Evolutionary conservation across 1,140 invertebrate genomes (phyloP).

Genomic region (Metopolophium dirhodum): DNA sequence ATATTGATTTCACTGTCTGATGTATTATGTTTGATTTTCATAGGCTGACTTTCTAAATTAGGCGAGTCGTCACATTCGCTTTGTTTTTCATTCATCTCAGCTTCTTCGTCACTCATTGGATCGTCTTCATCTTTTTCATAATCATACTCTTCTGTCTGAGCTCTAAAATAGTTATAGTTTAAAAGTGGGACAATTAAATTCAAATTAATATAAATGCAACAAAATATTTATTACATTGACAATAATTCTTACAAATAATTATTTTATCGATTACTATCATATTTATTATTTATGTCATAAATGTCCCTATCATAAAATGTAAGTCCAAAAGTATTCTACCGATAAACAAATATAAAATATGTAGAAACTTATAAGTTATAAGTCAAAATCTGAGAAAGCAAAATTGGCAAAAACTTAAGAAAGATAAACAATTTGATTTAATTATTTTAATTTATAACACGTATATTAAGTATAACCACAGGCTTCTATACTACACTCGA

Average conservation of each 20-base stretch:
- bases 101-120: slow-evolving; percentile 44
- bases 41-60: neutral
- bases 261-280: too few relatives aligned
- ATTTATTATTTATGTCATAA: too few relatives aligned
- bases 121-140: slow-evolving; percentile 56
- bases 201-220: too few relatives aligned
- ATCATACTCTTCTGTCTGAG: slow-evolving; percentile 40
- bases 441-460: neutral
- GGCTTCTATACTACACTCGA: too few relatives aligned
- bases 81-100: slow-evolving; percentile 38
- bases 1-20: neutral
- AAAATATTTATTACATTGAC: too few relatives aligned
- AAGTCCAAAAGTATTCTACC: too few relatives aligned
- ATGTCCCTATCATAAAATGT: too few relatives aligned
- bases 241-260: too few relatives aligned
- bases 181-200: neutral
- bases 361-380: neutral
- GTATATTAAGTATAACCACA: too few relatives aligned
- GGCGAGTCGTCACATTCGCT: slow-evolving; percentile 21
- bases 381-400: neutral
- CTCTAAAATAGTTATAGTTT: neutral
- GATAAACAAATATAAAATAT: too few relatives aligned
- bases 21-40: neutral
- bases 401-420: neutral
- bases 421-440: neutral